Conservation (phyloP, 1,140 invertebrate species). For the Kradibia gibbosae region DNA sequence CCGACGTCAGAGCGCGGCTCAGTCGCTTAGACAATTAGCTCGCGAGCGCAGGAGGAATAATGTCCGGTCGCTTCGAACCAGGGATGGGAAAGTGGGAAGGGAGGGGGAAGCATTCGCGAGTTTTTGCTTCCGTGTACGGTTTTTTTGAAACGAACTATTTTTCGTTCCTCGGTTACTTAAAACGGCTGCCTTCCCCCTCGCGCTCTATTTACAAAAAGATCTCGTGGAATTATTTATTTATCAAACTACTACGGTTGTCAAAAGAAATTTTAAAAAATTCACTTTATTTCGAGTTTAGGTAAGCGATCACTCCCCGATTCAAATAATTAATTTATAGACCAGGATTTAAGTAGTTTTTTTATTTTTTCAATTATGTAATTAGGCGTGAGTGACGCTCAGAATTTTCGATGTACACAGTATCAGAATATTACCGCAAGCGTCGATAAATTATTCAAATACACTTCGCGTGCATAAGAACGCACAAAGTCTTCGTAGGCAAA, state of each 20-base stretch:
- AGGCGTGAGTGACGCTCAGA: not conserved
- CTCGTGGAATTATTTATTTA: conserved; percentile 14
- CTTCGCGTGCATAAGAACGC: not conserved
- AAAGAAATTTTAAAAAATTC: conserved; percentile 3
- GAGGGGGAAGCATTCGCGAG: conserved; percentile 2
- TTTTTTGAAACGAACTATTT: not conserved
- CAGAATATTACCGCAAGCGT: not conserved
- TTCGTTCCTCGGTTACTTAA: not conserved
- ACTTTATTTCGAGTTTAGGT: not conserved
- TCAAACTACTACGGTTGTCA: conserved; percentile 13
- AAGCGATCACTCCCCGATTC: not conserved
- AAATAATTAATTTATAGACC: not conserved
- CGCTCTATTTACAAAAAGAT: conserved; percentile 1
- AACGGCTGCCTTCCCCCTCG: not conserved
- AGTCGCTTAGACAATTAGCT: conserved; percentile 37
- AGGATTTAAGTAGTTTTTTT: not conserved
- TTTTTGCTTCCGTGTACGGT: not conserved
- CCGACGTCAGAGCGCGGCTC: conserved; percentile 24
- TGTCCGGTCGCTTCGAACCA: too few species aligned
- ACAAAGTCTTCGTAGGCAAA: not conserved
- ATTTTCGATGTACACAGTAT: not conserved
- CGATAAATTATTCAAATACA: not conserved
- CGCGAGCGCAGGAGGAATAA: not conserved
- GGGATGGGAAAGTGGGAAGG: not conserved
- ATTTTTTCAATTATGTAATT: conserved; percentile 6